phyloP scores from a whole-genome alignment of 2,888 invertebrate genomes.

The Gastracanthus pulcherrimus region DNA sequence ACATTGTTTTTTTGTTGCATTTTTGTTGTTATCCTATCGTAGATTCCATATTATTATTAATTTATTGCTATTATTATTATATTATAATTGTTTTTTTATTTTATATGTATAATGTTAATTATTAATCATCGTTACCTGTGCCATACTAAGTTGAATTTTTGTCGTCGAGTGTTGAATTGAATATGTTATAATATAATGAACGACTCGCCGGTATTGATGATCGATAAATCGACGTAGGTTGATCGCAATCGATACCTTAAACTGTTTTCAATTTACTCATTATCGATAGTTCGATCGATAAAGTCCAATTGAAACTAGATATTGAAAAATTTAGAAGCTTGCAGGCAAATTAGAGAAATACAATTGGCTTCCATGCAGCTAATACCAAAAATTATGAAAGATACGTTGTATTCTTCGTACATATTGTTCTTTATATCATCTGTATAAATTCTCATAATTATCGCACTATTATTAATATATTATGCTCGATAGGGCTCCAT shows the following conservation, averaged over 20 bases:
- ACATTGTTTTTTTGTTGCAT: constrained; percentile 45
- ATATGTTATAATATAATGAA: background rate
- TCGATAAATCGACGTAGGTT: constrained; percentile 13
- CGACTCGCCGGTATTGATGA: background rate
- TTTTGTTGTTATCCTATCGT: constrained; percentile 56
- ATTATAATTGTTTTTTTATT: constrained; percentile 34
- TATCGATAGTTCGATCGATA: too few species aligned
- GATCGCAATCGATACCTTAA: constrained; percentile 1
- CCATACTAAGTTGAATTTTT: constrained; percentile 45
- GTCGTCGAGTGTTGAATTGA: background rate
- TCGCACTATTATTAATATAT: constrained; percentile 75
- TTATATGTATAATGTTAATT: constrained; percentile 39
- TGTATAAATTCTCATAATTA: constrained; percentile 77
- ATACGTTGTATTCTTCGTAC: constrained; percentile 24
- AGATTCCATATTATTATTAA: constrained; percentile 46
- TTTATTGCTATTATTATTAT: constrained; percentile 1
- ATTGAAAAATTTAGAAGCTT: too few species aligned
- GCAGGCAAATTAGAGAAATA: constrained; percentile 52
- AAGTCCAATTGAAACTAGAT: too few species aligned
- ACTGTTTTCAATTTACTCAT: too few species aligned
- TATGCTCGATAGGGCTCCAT: constrained; percentile 74
- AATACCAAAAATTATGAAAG: constrained; percentile 74
- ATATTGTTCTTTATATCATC: constrained; percentile 68
- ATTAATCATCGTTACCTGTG: constrained; percentile 43
- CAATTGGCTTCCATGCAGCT: constrained; percentile 74